Conservation (phyloP, 2,888 invertebrate species). For the Bembecia ichneumoniformis region DNA sequence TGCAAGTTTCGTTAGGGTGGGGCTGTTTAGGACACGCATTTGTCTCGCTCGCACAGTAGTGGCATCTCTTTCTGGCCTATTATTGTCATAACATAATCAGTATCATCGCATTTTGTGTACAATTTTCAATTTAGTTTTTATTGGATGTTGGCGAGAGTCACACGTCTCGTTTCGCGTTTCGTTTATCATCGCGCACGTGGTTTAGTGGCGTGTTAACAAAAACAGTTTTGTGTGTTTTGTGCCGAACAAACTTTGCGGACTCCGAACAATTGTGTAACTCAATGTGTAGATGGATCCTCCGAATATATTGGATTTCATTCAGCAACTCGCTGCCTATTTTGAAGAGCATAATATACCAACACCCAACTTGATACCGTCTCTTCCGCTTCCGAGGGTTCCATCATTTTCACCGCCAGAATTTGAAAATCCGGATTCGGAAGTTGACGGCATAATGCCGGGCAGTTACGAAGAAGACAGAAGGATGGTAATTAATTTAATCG, state of each 20-base stretch:
- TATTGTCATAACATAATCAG: slow-evolving; percentile 71
- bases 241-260: slow-evolving; percentile 11
- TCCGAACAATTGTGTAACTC: neutral
- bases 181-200: slow-evolving; percentile 47
- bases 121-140: slow-evolving; percentile 73
- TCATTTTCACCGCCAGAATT: no score
- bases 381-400: no score
- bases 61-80: slow-evolving; percentile 62
- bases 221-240: no score
- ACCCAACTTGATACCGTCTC: no score
- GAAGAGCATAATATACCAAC: no score
- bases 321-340: no score
- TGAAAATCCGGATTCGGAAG: no score
- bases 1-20: slow-evolving; percentile 61
- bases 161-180: slow-evolving; percentile 59
- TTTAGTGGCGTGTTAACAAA: slow-evolving; percentile 30
- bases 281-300: no score
- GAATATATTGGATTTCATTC: no score
- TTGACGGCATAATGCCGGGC: no score
- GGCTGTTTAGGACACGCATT: slow-evolving; percentile 42
- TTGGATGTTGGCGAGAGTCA: slow-evolving; percentile 65
- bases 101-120: slow-evolving; percentile 69
- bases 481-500: no score
- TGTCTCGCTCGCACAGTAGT: slow-evolving; percentile 36
- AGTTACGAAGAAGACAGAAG: no score